Conservation (phyloP, 2,113 vertebrate genomes). For the Heloderma charlesbogerti region DNA sequence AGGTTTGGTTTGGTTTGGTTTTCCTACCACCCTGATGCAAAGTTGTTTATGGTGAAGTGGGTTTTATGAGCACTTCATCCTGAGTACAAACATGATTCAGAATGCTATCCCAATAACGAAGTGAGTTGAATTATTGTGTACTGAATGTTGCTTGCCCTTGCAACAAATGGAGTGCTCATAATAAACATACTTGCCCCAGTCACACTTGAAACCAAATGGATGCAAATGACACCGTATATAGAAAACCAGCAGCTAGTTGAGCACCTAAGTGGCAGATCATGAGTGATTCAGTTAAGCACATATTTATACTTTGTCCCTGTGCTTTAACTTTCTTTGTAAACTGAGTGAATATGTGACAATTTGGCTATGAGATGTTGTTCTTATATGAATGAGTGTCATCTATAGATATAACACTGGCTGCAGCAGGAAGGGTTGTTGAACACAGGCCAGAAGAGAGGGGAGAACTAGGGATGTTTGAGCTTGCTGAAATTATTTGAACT, state of each 20-base stretch:
- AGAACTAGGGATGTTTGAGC: no score
- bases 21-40: background rate
- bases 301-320: background rate
- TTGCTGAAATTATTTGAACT: no score
- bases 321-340: background rate
- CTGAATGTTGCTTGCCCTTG: background rate
- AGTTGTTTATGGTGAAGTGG: conserved; percentile 3
- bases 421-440: background rate
- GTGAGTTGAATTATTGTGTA: conserved; percentile 1
- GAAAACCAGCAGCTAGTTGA: background rate
- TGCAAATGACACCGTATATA: background rate
- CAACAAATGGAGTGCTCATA: background rate
- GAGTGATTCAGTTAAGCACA: background rate
- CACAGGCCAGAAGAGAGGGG: background rate
- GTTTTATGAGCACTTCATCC: background rate
- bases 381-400: background rate
- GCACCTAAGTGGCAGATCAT: background rate
- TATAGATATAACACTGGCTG: background rate
- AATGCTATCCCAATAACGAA: background rate
- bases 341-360: background rate
- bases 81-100: conserved; percentile 2
- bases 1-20: background rate
- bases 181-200: background rate
- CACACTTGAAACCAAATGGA: background rate
- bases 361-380: background rate